phyloP scores from a whole-genome alignment of 2,113 vertebrate genomes.

The Sphyrna mokarran region DNA sequence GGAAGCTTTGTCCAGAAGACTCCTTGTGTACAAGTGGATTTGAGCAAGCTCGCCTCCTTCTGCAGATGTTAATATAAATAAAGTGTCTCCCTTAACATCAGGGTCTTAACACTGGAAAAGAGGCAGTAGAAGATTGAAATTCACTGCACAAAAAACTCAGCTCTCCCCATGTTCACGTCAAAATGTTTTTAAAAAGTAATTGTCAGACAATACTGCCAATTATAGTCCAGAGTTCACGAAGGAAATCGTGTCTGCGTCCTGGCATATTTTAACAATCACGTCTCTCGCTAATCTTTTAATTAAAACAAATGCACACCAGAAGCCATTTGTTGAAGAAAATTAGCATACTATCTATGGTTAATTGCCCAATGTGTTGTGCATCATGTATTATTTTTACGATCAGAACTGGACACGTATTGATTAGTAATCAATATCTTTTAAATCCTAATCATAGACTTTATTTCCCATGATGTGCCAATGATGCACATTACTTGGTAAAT shows the following conservation, averaged over 20 bases:
- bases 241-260: neutral
- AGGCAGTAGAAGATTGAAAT: neutral
- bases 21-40: neutral
- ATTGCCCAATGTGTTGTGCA: neutral
- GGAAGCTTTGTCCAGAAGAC: neutral
- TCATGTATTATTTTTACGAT: neutral
- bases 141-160: neutral
- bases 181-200: neutral
- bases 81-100: neutral
- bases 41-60: neutral
- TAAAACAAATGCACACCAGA: neutral
- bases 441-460: constrained; percentile 13
- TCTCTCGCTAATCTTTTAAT: neutral
- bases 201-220: neutral
- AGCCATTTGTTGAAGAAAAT: neutral
- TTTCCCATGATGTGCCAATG: neutral
- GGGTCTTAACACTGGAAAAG: neutral
- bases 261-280: neutral
- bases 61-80: neutral
- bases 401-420: neutral
- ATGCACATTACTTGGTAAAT: neutral
- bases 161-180: neutral
- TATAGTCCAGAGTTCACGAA: neutral
- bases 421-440: constrained; percentile 20
- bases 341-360: neutral